These are phyloP conservation scores for Psephotus haematonotus DNA, from an alignment of 2,113 vertebrate genomes.

Conservation along the genomic window DNA sequence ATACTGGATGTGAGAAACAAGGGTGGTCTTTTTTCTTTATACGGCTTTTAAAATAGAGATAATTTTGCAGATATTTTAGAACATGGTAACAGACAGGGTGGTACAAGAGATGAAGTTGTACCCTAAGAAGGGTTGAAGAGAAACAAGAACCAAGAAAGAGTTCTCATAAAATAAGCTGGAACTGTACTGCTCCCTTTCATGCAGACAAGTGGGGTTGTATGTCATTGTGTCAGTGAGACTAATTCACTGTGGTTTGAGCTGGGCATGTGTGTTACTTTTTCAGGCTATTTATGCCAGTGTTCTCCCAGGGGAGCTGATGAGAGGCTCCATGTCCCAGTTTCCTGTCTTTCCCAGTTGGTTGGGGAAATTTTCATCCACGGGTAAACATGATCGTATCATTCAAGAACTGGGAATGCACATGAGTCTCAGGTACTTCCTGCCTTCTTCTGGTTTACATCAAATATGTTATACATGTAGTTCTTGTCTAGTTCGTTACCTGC, in stretches of 20 bases:
- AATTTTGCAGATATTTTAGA: not conserved
- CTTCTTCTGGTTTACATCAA: not conserved
- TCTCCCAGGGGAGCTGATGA: conserved; percentile 95
- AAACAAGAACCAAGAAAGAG: not conserved
- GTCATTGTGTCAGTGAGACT: not conserved
- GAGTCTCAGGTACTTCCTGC: conserved; percentile 84
- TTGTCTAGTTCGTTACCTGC: accelerated
- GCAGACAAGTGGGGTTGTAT: not conserved
- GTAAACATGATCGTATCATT: conserved; percentile 86
- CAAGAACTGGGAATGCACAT: conserved; percentile 93
- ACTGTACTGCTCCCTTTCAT: accelerated
- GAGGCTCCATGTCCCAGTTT: conserved; percentile 92
- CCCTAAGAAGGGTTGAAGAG: not conserved
- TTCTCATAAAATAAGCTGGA: not conserved
- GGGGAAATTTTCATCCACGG: conserved; percentile 89
- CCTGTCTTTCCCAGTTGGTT: conserved; percentile 95
- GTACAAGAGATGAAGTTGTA: not conserved
- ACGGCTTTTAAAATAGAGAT: not conserved
- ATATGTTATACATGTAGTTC: not conserved
- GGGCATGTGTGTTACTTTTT: not conserved
- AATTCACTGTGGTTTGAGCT: not conserved
- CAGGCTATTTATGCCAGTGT: conserved; percentile 97
- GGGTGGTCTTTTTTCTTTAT: too few species aligned
- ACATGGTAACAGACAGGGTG: not conserved
- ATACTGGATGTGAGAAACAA: not conserved